These are phyloP conservation scores for Gymnoscelis rufifasciata DNA, from an alignment of 2,888 invertebrate genomes.

Conservation along the genomic window DNA sequence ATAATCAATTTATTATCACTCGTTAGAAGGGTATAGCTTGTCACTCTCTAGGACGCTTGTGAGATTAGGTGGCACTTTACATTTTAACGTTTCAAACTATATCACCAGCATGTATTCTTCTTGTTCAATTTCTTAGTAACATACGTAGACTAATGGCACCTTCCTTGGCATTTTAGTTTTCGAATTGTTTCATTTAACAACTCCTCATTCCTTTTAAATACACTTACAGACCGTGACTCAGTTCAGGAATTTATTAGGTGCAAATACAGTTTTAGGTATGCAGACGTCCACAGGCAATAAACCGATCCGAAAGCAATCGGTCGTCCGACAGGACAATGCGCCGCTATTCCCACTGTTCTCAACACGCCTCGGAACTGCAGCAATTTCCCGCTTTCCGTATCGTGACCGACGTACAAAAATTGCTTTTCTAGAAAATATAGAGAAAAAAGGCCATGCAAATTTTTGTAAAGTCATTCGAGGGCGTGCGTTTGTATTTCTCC, in stretches of 20 bases:
- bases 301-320: slow-evolving; percentile 62
- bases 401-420: slow-evolving; percentile 75
- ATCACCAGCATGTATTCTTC: too few relatives aligned
- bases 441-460: slow-evolving; percentile 72
- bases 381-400: slow-evolving; percentile 74
- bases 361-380: slow-evolving; percentile 61
- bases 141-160: too few relatives aligned
- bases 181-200: too few relatives aligned
- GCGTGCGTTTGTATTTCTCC: slow-evolving; percentile 78
- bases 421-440: slow-evolving; percentile 74
- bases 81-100: too few relatives aligned
- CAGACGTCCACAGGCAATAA: slow-evolving; percentile 51
- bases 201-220: too few relatives aligned
- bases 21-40: too few relatives aligned
- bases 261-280: not conserved
- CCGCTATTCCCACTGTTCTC: slow-evolving; percentile 62
- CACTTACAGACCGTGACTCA: not conserved
- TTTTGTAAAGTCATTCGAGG: slow-evolving; percentile 77
- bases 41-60: too few relatives aligned
- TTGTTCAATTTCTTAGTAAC: too few relatives aligned
- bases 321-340: slow-evolving; percentile 59
- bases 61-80: too few relatives aligned
- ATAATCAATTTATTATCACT: too few relatives aligned
- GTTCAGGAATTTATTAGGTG: not conserved
- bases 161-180: too few relatives aligned